Evolutionary conservation across 2,888 invertebrate genomes (phyloP), one percentile per base, ranked within the genome.

Genomic region (Sarcophaga carnaria): DNA sequence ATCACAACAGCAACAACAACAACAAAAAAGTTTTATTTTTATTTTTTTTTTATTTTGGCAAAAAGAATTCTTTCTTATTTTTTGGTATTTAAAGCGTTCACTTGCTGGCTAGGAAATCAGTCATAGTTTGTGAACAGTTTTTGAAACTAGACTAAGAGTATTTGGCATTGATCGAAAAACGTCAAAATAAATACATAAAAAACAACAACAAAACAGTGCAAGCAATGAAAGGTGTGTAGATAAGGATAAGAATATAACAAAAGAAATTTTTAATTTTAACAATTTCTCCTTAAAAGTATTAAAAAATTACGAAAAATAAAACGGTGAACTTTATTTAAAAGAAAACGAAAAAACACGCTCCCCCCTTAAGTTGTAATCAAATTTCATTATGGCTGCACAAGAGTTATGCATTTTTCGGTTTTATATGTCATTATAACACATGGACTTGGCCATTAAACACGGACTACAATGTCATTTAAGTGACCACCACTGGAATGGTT

Each of bases 51-150:
- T 54, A 59, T 64, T 59, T 70, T 63, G 59, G 45, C 62, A 76
- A 76, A 47, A 49, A 59, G 17, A 54, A 54, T 17, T 17, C 12
- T 60, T 27, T 22, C 67, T 27, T 62, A 22, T 5, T 63, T 75
- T 81, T 75, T 37, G 49, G 78, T 83, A 83, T 83, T 78, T 83
- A 83, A 72, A 25, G 47, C 37, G 11, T 67, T 6, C 4, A 12
- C 17, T 1, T 54, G 6, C 3, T 25, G 22, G 20, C 22, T 17
- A n/a, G n/a, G 17, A 67, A 72, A 63, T 67, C 83, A 83, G 78
- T 83, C 62, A 67, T 25, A 78, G 62, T 67, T 72, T 83, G 71
- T 72, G 22, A 49, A 62, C 49, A 72, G 60, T 77, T 20, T 54
- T 25, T 27, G 27, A 49, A 67, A 78, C 37, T 62, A 12, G 49